These are phyloP conservation scores for Abrostola triplasia DNA, from an alignment of 2,888 invertebrate genomes.

Conservation along the genomic window DNA sequence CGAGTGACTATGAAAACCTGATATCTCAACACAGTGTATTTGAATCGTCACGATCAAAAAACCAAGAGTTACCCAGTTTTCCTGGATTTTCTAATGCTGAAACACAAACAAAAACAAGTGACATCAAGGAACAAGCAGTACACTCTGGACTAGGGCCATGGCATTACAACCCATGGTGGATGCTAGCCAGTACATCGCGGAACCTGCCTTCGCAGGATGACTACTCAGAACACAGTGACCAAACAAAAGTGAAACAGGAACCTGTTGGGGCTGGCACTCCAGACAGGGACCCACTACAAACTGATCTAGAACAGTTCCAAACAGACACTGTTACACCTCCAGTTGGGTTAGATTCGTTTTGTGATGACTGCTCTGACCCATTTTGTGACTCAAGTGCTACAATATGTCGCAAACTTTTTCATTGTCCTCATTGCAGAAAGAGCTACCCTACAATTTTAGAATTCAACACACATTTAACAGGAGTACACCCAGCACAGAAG, in stretches of 20 bases:
- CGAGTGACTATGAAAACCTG: constrained; percentile 85
- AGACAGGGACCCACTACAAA: constrained; percentile 79
- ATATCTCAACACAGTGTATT: constrained; percentile 86
- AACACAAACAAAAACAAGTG: constrained; percentile 85
- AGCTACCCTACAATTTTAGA: constrained; percentile 87
- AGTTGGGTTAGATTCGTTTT: constrained; percentile 82
- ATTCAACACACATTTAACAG: constrained; percentile 86
- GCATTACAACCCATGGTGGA: constrained; percentile 88
- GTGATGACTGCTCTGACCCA: constrained; percentile 87
- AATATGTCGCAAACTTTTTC: constrained; percentile 85
- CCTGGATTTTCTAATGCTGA: constrained; percentile 86
- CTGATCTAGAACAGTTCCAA: constrained; percentile 77
- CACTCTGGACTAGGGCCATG: constrained; percentile 82
- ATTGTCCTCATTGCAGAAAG: constrained; percentile 87
- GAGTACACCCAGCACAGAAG: constrained; percentile 86
- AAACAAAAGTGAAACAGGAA: constrained; percentile 84
- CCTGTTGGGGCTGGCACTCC: constrained; percentile 80
- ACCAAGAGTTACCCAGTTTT: constrained; percentile 84
- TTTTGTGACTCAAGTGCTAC: constrained; percentile 85
- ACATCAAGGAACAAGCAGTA: constrained; percentile 78
- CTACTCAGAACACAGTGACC: constrained; percentile 81
- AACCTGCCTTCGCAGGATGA: constrained; percentile 83
- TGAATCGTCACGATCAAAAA: constrained; percentile 80
- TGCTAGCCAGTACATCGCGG: constrained; percentile 85
- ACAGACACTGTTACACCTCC: constrained; percentile 79